Evolutionary conservation across 1,140 invertebrate genomes (phyloP).

Genomic region (Drosophila nasuta): DNA sequence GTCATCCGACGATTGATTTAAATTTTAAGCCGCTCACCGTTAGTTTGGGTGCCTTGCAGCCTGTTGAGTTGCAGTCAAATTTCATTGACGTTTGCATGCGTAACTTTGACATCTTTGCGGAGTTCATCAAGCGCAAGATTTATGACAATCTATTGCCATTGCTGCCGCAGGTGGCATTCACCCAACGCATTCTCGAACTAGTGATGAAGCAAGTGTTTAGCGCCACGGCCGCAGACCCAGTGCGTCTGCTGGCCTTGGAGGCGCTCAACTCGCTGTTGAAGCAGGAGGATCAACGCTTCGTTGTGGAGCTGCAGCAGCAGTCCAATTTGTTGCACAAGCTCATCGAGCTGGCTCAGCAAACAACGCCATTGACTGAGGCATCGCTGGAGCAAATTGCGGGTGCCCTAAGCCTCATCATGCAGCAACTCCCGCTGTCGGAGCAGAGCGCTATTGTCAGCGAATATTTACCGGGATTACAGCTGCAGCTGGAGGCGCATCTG

Average conservation of each 20-base stretch:
- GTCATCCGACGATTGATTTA: slow-evolving; percentile 66
- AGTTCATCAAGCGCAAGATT: slow-evolving; percentile 74
- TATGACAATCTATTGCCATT: slow-evolving; percentile 68
- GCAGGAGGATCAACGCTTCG: slow-evolving; percentile 62
- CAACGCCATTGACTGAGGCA: slow-evolving; percentile 29
- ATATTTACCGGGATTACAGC: slow-evolving; percentile 68
- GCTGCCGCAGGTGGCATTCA: slow-evolving; percentile 71
- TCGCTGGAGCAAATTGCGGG: slow-evolving; percentile 62
- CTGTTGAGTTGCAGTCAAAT: slow-evolving; percentile 74
- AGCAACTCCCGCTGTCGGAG: slow-evolving; percentile 68
- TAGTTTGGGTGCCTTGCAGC: slow-evolving; percentile 24
- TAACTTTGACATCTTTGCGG: slow-evolving; percentile 71
- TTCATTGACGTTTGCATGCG: slow-evolving; percentile 68
- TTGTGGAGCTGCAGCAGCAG: slow-evolving; percentile 73
- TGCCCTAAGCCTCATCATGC: slow-evolving; percentile 65
- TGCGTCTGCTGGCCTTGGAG: slow-evolving; percentile 61
- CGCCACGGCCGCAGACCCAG: slow-evolving; percentile 25
- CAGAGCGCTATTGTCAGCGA: slow-evolving; percentile 75
- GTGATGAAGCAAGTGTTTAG: slow-evolving; percentile 64
- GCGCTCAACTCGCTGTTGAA: slow-evolving; percentile 63
- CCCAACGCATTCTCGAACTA: slow-evolving; percentile 71
- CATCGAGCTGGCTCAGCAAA: slow-evolving; percentile 57
- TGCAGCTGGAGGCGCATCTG: slow-evolving; percentile 65
- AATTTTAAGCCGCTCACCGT: slow-evolving; percentile 63
- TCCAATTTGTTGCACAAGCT: slow-evolving; percentile 70